Base-by-base conservation (phyloP, 92 coral and sea anemone species). In the Epizoanthus ramosus region DNA sequence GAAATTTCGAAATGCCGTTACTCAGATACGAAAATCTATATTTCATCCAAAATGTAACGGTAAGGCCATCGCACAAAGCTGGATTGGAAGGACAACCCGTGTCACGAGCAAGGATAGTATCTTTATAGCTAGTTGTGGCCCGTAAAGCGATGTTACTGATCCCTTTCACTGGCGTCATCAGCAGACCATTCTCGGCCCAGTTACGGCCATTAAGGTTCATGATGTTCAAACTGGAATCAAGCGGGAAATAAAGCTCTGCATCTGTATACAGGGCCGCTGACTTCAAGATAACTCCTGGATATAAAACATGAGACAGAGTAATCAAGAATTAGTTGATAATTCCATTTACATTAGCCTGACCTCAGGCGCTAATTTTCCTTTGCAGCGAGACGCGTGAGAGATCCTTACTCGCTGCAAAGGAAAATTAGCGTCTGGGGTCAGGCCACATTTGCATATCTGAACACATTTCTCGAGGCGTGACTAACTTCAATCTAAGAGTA, bases 11-110 rank as follows among this genome's bases (percentile, higher is more conserved):
- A 39, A 8, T 52, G 16, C 81, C 81, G 59, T 37, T 59, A 19
- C 16, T 37, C 1, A 3, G 0, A 23, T 58, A 59, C 18, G 47
- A 58, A 7, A 76, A 60, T 4, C 54, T 7, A 21, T 76, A 76
- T 21, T 76, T 76, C 53, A 76, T 12, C 81, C 81, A 76, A n/a
- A 76, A 60, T 1, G 69, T 69, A 8, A 76, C 68, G 10, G 81
- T 76, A 8, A 76, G 4, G 33, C 81, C 81, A n/a, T 4, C 21
- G 61, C 81, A 76, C 54, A 76, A 25, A 39, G 43, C 57, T 35
- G 81, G 81, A 39, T 60, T 39, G 69, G 81, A 76, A 0, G 81
- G 81, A 43, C 81, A 75, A 45, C 70, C 81, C 8, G 39, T 35
- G 8, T 59, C 69, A 12, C 21, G 39, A 12, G 81, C 69, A 17